Percentiles rank a stretch among this genome's conserved stretches.
Conservation (phyloP, 2,797 vertebrate genomes). For the Epinephelus coioides region DNA sequence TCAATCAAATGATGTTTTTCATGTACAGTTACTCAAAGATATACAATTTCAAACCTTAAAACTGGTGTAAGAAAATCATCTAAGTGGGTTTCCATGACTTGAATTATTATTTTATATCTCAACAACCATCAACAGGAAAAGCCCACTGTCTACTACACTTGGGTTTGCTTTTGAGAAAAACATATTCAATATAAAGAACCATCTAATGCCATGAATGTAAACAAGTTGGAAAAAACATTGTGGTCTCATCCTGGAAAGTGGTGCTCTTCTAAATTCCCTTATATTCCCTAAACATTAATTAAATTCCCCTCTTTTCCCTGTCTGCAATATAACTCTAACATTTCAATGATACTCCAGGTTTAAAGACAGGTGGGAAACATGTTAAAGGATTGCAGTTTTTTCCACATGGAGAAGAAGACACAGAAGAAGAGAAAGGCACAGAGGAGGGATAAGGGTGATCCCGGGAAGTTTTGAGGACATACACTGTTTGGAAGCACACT, state of each 20-base stretch:
- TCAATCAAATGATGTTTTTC: background rate
- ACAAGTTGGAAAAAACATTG: constrained; percentile 24
- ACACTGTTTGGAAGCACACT: background rate
- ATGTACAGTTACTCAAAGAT: background rate
- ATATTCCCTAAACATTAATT: constrained; percentile 30
- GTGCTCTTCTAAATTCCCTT: constrained; percentile 15
- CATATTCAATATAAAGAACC: constrained; percentile 8
- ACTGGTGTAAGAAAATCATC: background rate
- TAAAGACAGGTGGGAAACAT: constrained; percentile 41
- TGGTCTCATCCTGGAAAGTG: constrained; percentile 20
- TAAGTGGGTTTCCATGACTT: background rate
- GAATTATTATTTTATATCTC: background rate
- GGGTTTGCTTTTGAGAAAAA: constrained; percentile 14
- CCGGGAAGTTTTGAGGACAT: background rate
- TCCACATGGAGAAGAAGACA: constrained; percentile 6
- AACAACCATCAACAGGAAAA: background rate
- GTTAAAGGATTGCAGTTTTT: background rate
- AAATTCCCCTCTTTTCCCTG: constrained; percentile 5
- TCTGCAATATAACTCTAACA: constrained; percentile 33
- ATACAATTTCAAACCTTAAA: background rate
- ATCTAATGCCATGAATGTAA: constrained; percentile 20
- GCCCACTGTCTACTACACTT: background rate
- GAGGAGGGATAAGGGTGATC: background rate
- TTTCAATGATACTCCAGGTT: constrained; percentile 25
- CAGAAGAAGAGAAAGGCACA: background rate